phyloP scores from a whole-genome alignment of 2,888 invertebrate genomes.

The Neocrepidodera transversa region DNA sequence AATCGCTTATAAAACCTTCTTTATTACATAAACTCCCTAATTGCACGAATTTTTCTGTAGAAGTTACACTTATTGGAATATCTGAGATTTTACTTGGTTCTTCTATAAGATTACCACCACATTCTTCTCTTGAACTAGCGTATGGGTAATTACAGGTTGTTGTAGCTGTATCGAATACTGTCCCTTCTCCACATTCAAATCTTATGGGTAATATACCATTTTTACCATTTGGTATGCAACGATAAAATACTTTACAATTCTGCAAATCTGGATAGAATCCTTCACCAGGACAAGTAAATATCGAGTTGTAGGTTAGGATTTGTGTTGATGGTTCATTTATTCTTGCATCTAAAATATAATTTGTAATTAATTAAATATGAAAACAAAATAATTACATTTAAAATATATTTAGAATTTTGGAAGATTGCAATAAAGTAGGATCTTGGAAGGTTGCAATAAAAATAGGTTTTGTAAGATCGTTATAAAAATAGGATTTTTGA shows the following conservation, averaged over 20 bases:
- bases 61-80: constrained; percentile 27
- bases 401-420: too few relatives aligned
- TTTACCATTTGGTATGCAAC: constrained; percentile 71
- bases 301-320: constrained; percentile 2
- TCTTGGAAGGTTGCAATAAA: too few relatives aligned
- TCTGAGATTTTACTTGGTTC: constrained; percentile 40
- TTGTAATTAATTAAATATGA: too few relatives aligned
- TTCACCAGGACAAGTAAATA: constrained; percentile 57
- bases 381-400: too few relatives aligned
- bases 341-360: not conserved
- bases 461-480: too few relatives aligned
- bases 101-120: constrained; percentile 66
- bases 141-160: constrained; percentile 75
- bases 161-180: constrained; percentile 74
- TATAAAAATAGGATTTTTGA: too few relatives aligned
- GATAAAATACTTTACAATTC: constrained; percentile 76
- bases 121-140: constrained; percentile 73
- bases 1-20: constrained; percentile 77
- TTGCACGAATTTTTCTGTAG: constrained; percentile 37
- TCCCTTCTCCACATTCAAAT: constrained; percentile 78
- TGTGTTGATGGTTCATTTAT: not conserved
- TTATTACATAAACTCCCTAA: constrained; percentile 60
- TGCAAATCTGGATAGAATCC: constrained; percentile 75
- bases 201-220: constrained; percentile 66
- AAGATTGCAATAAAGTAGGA: too few relatives aligned